Evolutionary conservation across 2,888 invertebrate genomes (phyloP), one percentile per base, ranked within the genome.

Genomic region (Cataglyphis albicans): DNA sequence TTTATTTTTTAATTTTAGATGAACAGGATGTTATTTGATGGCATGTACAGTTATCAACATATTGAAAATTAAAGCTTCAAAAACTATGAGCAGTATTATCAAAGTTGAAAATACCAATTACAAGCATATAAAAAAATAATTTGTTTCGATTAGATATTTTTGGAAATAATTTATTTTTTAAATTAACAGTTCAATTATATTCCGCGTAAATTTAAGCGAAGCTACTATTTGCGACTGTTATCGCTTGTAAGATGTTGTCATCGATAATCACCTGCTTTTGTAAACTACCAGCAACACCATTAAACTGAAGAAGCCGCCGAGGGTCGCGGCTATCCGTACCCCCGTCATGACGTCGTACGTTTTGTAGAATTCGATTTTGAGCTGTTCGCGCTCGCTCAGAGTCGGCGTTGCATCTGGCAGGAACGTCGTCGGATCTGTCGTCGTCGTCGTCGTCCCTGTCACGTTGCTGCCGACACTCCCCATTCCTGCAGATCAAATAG

Each of bases 271-370:
- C 94, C 93, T 97, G 95, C 98, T 98, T 95, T 98, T 98, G 96
- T 98, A 98, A 87, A 98, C 96, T 91, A 98, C 97, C 93, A 98
- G 96, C 94, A 98, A 97, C 68, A 98, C 98, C 97, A 98, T 98
- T 92, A 98, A 96, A 87, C 97, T 97, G 95, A 98, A 98, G 95
- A 98, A 98, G 91, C 98, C 98, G 92, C 98, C 98, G 75, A 98
- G 96, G 3, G 98, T 98, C 90, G 98, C 98, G 91, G 98, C 98
- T 95, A 98, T 98, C 89, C 98, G 96, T 88, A 98, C 97, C 89
- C 98, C 98, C 92, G 98, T 98, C 98, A 98, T 98, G 95, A 97
- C 97, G 96, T 98, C 98, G 95, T 98, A 98, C 55, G 98, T 98
- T 92, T 97, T 97, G 96, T 98, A 98, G 95, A 98, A 98, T 94